These are phyloP conservation scores for Falcaria lacertinaria DNA, from an alignment of 2,888 invertebrate species.

Conservation along the genomic window DNA sequence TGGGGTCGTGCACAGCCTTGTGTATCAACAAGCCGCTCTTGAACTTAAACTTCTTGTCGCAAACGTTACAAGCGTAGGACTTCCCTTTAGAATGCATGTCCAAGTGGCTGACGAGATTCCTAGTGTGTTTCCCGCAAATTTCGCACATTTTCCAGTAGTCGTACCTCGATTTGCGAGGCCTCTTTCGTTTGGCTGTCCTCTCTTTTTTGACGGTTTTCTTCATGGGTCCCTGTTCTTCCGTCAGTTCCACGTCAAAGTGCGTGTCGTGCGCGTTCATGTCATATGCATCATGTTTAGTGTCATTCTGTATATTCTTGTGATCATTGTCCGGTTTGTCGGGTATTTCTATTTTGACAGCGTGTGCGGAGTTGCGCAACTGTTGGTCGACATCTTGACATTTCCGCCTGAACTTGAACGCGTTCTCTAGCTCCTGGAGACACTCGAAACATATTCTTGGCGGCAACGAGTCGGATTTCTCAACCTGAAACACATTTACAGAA, in stretches of 20 bases:
- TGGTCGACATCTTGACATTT: constrained; percentile 67
- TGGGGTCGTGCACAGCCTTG: constrained; percentile 63
- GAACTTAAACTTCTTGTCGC: constrained; percentile 72
- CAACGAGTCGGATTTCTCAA: constrained; percentile 56
- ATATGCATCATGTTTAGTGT: constrained; percentile 15
- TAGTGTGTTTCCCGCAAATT: constrained; percentile 66
- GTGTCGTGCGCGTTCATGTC: constrained; percentile 30
- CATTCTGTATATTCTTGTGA: constrained; percentile 20
- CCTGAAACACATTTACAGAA: constrained; percentile 40
- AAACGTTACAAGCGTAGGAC: constrained; percentile 63
- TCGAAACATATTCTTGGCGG: constrained; percentile 60
- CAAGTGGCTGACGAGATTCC: constrained; percentile 60
- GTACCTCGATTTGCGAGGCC: constrained; percentile 48
- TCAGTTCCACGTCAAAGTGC: constrained; percentile 26
- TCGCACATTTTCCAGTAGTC: constrained; percentile 72
- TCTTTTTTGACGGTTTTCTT: constrained; percentile 19
- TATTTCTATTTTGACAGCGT: constrained; percentile 49
- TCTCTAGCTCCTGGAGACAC: constrained; percentile 61
- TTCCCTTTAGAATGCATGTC: constrained; percentile 63
- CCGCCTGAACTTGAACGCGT: constrained; percentile 66
- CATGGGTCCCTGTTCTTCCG: constrained; percentile 16
- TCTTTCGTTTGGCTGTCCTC: constrained; percentile 29
- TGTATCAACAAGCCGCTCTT: constrained; percentile 70
- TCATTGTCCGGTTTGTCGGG: constrained; percentile 24
- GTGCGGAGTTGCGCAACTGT: constrained; percentile 32